phyloP scores from a whole-genome alignment of 2,113 vertebrate species.

The Copsychus sechellarum region DNA sequence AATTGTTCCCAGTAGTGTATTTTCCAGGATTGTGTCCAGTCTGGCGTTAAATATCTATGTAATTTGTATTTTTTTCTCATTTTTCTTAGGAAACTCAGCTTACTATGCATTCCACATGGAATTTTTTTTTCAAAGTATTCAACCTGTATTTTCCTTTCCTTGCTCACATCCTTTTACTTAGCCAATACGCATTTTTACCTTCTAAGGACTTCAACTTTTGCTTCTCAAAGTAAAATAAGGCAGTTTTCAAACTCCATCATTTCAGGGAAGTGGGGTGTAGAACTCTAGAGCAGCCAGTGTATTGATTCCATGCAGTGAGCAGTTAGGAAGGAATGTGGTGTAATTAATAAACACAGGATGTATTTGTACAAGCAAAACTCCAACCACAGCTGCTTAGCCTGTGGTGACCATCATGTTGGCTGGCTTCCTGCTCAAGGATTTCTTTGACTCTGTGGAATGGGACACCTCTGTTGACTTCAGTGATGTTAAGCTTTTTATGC shows the following conservation, averaged over 20 bases:
- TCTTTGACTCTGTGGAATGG: neutral
- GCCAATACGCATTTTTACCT: neutral
- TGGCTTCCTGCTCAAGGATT: neutral
- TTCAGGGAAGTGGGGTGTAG: neutral
- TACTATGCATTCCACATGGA: neutral
- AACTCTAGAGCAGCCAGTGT: neutral
- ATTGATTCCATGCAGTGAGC: neutral
- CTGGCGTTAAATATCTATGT: neutral
- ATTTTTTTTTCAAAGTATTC: neutral
- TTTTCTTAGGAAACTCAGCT: neutral
- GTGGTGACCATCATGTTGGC: neutral
- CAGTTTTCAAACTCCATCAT: neutral
- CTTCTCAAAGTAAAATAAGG: neutral
- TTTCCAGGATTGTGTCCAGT: conserved; percentile 33
- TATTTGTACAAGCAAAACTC: neutral
- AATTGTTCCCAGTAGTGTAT: neutral
- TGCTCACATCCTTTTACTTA: neutral
- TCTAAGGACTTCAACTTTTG: neutral
- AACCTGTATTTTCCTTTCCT: neutral
- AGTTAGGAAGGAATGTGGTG: neutral
- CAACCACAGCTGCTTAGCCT: neutral
- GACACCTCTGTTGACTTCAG: neutral
- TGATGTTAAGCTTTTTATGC: neutral
- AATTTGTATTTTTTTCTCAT: neutral
- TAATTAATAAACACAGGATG: neutral